Conservation (phyloP, 2,888 invertebrate species). For the Orthosia cruda region DNA sequence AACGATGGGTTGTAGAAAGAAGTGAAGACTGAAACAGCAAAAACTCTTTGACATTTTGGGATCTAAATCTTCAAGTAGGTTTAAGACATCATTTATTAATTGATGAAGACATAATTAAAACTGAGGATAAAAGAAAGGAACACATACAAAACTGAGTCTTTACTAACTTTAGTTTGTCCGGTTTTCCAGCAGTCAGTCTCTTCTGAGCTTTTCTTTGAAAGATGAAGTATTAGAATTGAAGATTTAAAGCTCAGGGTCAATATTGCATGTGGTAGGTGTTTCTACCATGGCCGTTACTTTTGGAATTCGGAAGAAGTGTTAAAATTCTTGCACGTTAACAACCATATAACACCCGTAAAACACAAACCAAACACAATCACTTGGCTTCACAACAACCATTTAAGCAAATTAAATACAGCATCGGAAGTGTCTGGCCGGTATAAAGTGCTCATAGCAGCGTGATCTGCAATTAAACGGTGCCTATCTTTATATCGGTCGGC, state of each 20-base stretch:
- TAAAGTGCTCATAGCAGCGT: slow-evolving; percentile 65
- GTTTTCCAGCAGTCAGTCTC: neutral
- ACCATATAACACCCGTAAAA: slow-evolving; percentile 15
- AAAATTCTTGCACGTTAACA: neutral
- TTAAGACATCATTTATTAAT: too few relatives aligned
- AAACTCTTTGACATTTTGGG: neutral
- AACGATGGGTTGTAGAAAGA: neutral
- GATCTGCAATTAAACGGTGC: slow-evolving; percentile 70
- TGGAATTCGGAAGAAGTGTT: neutral
- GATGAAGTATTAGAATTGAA: neutral
- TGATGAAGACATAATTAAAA: too few relatives aligned
- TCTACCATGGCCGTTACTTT: neutral
- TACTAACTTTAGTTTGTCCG: neutral
- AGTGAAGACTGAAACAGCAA: neutral
- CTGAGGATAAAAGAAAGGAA: neutral
- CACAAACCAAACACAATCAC: slow-evolving; percentile 23
- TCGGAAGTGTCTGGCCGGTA: slow-evolving; percentile 53
- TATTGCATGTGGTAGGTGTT: too few relatives aligned
- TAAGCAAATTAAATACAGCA: slow-evolving; percentile 57
- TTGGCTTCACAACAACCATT: slow-evolving; percentile 29
- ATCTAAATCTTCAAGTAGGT: too few relatives aligned
- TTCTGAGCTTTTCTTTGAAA: neutral
- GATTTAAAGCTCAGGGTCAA: neutral
- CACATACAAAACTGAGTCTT: neutral
- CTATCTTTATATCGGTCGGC: slow-evolving; percentile 55